Conservation (phyloP, 2,888 invertebrate genomes). For the Agrotis exclamationis region DNA sequence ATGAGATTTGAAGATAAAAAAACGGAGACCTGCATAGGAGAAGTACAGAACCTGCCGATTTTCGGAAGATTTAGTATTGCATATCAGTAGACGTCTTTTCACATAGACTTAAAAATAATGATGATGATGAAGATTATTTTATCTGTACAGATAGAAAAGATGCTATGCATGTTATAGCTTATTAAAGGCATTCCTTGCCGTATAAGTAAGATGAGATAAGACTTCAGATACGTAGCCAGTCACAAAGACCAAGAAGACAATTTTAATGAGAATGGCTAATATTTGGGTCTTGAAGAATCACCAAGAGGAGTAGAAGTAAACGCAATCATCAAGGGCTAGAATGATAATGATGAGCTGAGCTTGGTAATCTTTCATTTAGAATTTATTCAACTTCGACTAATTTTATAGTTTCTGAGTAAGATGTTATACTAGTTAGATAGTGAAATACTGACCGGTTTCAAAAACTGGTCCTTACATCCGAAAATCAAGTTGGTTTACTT, state of each 20-base stretch:
- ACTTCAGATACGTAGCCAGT: not conserved
- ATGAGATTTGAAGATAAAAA: too few species aligned
- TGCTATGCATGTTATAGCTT: too few species aligned
- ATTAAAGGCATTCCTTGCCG: not conserved
- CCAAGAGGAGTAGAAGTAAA: not conserved
- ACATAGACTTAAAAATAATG: too few species aligned
- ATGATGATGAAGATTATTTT: too few species aligned
- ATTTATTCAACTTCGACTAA: not conserved
- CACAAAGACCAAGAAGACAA: not conserved
- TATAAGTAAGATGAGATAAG: not conserved
- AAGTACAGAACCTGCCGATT: too few species aligned
- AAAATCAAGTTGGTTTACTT: constrained; percentile 18
- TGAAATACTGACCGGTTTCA: constrained; percentile 14
- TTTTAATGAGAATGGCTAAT: not conserved
- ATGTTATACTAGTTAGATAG: not conserved
- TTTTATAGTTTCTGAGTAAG: not conserved
- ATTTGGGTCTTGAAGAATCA: too few species aligned
- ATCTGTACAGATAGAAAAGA: too few species aligned
- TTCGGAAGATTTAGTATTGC: too few species aligned
- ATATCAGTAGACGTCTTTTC: too few species aligned
- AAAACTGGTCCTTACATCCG: constrained; percentile 14
- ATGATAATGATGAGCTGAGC: not conserved
- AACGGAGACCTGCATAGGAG: too few species aligned
- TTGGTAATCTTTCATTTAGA: not conserved
- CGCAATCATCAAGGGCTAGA: not conserved